These are phyloP conservation scores for Circaetus cinerascens DNA, from an alignment of 2,113 vertebrate species.

Conservation along the genomic window DNA sequence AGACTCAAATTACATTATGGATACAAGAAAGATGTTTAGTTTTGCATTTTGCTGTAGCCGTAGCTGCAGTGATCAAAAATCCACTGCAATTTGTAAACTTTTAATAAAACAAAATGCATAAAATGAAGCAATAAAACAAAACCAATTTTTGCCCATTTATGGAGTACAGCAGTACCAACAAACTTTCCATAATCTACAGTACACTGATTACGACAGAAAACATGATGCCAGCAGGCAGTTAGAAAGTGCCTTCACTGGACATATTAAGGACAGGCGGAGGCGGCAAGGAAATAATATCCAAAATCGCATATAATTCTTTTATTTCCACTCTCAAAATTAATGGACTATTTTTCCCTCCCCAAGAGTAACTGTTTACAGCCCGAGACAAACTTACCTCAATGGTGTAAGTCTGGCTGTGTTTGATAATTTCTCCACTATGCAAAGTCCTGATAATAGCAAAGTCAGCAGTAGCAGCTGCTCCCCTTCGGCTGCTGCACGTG, in stretches of 20 bases:
- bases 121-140: background rate
- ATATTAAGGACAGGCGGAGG: background rate
- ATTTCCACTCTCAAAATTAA: background rate
- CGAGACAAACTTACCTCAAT: constrained; percentile 81
- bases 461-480: constrained; percentile 69
- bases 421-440: constrained; percentile 79
- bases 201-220: background rate
- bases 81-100: background rate
- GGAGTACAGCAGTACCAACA: background rate
- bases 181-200: background rate
- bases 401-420: constrained; percentile 81
- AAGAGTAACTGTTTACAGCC: background rate
- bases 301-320: background rate
- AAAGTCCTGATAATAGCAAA: constrained; percentile 77
- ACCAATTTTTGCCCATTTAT: background rate
- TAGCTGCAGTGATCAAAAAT: background rate
- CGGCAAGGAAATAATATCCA: background rate
- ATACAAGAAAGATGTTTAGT: background rate
- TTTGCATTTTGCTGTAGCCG: background rate
- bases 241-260: background rate
- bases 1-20: background rate
- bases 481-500: constrained; percentile 57
- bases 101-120: background rate
- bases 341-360: background rate
- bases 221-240: background rate